Evolutionary conservation across 2,797 vertebrate genomes (phyloP).

Genomic region (Phoeniculus purpureus): DNA sequence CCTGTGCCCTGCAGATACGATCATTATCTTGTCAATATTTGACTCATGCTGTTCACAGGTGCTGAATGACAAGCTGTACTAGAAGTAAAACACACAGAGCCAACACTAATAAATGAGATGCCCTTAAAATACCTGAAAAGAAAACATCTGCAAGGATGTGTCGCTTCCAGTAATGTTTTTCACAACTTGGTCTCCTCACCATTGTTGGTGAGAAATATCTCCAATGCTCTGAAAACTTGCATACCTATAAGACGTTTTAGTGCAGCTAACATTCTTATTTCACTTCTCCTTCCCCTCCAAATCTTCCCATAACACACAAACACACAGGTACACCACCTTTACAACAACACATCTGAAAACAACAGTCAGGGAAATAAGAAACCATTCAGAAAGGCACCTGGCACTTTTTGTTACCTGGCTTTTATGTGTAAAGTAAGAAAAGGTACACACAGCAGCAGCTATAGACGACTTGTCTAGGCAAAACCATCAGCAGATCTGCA

Average conservation of each 20-base stretch:
- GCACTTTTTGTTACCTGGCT: not conserved
- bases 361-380: not conserved
- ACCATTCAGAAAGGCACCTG: not conserved
- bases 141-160: not conserved
- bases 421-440: not conserved
- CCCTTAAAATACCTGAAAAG: not conserved
- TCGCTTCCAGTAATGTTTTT: not conserved
- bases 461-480: not conserved
- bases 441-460: not conserved
- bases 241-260: not conserved
- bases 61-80: slow-evolving; percentile 6
- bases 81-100: not conserved
- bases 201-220: not conserved
- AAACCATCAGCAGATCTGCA: not conserved
- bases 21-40: not conserved
- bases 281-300: not conserved
- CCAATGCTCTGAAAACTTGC: not conserved
- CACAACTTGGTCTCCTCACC: not conserved
- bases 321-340: not conserved
- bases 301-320: not conserved
- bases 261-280: not conserved
- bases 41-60: not conserved
- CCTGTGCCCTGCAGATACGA: slow-evolving; percentile 10
- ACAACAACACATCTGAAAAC: not conserved
- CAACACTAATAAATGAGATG: not conserved